phyloP scores from a whole-genome alignment of 2,888 invertebrate species.

The Lobophora halterata region DNA sequence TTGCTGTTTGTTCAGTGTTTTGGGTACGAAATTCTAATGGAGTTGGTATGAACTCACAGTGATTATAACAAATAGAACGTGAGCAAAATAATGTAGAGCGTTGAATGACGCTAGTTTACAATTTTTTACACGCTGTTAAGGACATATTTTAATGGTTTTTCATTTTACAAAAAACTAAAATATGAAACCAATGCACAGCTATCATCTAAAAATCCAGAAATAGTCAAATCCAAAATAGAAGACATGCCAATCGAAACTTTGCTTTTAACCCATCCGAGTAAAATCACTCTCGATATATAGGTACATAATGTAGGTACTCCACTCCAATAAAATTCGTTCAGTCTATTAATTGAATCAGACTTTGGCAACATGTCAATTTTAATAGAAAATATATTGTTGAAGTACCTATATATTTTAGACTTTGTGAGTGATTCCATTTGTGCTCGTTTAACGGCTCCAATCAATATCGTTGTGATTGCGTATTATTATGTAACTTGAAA shows the following conservation, averaged over 20 bases:
- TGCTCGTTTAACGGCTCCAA: too few species aligned
- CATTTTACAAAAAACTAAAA: slow-evolving; percentile 16
- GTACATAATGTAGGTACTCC: slow-evolving; percentile 49
- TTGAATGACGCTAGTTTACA: background rate
- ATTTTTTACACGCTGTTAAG: background rate
- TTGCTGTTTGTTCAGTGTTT: slow-evolving; percentile 41
- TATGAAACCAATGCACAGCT: too few species aligned
- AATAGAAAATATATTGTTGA: slow-evolving; percentile 9
- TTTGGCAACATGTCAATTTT: slow-evolving; percentile 21
- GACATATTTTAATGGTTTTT: slow-evolving; percentile 4
- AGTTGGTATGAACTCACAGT: slow-evolving; percentile 33
- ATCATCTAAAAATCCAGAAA: slow-evolving; percentile 44
- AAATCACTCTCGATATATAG: slow-evolving; percentile 58
- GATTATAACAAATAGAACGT: slow-evolving; percentile 33
- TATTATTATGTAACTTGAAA: background rate
- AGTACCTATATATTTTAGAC: too few species aligned
- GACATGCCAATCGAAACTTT: slow-evolving; percentile 65
- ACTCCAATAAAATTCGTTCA: slow-evolving; percentile 56
- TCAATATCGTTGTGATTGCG: background rate
- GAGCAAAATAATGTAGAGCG: slow-evolving; percentile 6
- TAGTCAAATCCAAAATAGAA: slow-evolving; percentile 59
- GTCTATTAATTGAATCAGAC: slow-evolving; percentile 42
- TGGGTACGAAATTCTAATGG: slow-evolving; percentile 43
- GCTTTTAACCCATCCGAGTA: slow-evolving; percentile 56
- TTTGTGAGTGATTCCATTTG: too few species aligned